phyloP scores from a whole-genome alignment of 2,888 invertebrate genomes.

The Dichetophora obliterata region DNA sequence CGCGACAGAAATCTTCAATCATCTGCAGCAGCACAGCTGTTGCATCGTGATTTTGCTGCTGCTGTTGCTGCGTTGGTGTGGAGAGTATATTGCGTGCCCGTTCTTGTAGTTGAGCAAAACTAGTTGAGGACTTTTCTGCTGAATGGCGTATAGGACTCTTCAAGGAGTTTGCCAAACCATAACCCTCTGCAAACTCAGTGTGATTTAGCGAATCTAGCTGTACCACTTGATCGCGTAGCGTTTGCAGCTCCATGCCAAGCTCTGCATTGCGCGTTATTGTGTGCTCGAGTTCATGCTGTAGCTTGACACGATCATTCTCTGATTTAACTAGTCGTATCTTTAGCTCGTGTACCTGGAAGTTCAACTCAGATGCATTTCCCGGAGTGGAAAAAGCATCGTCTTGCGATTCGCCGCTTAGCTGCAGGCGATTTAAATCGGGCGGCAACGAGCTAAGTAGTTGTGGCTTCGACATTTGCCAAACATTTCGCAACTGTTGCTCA shows the following conservation, averaged over 20 bases:
- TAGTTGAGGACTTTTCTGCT: conserved; percentile 58
- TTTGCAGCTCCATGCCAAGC: conserved; percentile 71
- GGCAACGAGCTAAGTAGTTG: conserved; percentile 63
- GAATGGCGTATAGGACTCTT: conserved; percentile 58
- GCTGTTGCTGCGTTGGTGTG: conserved; percentile 58
- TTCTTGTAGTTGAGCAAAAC: conserved; percentile 67
- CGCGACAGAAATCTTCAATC: conserved; percentile 75
- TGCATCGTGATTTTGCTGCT: conserved; percentile 52
- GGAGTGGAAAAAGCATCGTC: conserved; percentile 51
- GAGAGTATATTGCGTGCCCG: conserved; percentile 65
- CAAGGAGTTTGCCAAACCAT: conserved; percentile 59
- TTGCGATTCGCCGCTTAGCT: conserved; percentile 38
- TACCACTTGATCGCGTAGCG: conserved; percentile 68
- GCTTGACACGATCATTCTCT: conserved; percentile 65
- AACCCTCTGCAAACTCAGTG: conserved; percentile 74
- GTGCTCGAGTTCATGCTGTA: conserved; percentile 75
- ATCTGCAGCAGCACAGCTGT: conserved; percentile 71
- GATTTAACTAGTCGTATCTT: conserved; percentile 69
- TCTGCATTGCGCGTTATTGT: conserved; percentile 74
- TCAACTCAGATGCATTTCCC: conserved; percentile 67
- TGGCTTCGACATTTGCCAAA: conserved; percentile 50
- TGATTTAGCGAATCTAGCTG: conserved; percentile 68
- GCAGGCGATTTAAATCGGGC: conserved; percentile 61
- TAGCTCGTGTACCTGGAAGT: conserved; percentile 73
- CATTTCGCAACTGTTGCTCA: conserved; percentile 59